These are phyloP conservation scores for Saccostrea cuccullata DNA, from an alignment of 1,140 invertebrate genomes.

Conservation along the genomic window DNA sequence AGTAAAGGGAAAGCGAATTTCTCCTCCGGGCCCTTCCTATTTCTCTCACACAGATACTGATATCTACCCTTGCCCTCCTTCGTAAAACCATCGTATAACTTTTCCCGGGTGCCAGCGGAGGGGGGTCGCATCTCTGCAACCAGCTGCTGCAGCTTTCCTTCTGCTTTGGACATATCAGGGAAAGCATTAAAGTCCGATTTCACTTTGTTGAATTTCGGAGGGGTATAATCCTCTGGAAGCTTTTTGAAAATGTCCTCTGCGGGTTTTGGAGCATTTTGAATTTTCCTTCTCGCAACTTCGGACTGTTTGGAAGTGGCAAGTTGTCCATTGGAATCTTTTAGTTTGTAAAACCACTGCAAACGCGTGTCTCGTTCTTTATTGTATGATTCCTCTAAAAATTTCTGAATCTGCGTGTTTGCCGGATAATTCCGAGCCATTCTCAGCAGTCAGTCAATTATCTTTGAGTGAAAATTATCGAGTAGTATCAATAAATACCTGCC, in stretches of 20 bases:
- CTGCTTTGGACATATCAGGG: constrained; percentile 27
- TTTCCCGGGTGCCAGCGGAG: constrained; percentile 52
- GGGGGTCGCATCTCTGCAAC: constrained; percentile 72
- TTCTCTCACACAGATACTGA: constrained; percentile 71
- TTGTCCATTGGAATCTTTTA: constrained; percentile 38
- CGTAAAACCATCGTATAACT: constrained; percentile 76
- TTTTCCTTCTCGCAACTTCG: constrained; percentile 75
- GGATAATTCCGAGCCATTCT: constrained; percentile 68
- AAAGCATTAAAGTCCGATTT: constrained; percentile 61
- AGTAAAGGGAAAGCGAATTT: constrained; percentile 75
- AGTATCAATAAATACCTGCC: constrained; percentile 37
- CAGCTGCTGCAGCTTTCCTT: constrained; percentile 40
- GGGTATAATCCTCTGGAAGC: constrained; percentile 63
- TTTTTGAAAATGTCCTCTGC: constrained; percentile 66
- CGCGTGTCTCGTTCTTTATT: constrained; percentile 72
- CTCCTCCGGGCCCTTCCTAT: constrained; percentile 72
- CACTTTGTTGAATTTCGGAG: constrained; percentile 66
- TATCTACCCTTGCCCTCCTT: constrained; percentile 77
- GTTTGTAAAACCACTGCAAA: constrained; percentile 68
- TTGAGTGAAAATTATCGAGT: constrained; percentile 43
- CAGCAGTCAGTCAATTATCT: constrained; percentile 30
- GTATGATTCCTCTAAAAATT: constrained; percentile 72
- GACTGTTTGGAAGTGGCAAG: constrained; percentile 67
- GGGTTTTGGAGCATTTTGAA: constrained; percentile 69
- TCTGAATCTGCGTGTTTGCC: constrained; percentile 70